phyloP scores from a whole-genome alignment of 2,113 vertebrate genomes.

The Oryzias curvinotus region DNA sequence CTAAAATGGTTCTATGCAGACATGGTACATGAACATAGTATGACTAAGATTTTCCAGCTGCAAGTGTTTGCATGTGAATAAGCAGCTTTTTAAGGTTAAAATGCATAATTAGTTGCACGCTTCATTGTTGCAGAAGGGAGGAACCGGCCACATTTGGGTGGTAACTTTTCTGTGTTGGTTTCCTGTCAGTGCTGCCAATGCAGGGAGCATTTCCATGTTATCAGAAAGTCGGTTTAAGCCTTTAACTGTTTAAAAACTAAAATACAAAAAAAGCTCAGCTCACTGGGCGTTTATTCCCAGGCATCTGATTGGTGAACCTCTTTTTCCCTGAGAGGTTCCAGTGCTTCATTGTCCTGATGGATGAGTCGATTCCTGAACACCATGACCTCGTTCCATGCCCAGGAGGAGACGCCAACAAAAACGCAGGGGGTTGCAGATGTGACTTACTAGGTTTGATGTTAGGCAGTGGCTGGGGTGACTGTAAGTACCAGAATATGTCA shows the following conservation, averaged over 20 bases:
- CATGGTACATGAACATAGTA: too few species aligned
- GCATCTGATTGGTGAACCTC: constrained; percentile 42
- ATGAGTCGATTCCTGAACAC: constrained; percentile 70
- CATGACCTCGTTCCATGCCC: constrained; percentile 65
- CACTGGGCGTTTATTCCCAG: constrained; percentile 50
- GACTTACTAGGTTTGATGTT: constrained; percentile 3
- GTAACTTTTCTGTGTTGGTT: constrained; percentile 46
- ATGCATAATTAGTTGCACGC: constrained; percentile 3
- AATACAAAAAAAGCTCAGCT: constrained; percentile 6
- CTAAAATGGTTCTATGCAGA: too few species aligned
- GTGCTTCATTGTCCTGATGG: constrained; percentile 62
- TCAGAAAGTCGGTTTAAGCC: constrained; percentile 33
- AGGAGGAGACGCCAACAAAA: constrained; percentile 5
- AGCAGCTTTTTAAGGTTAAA: neutral
- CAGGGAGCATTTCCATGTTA: constrained; percentile 54
- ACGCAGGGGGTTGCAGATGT: constrained; percentile 22
- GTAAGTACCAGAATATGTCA: neutral
- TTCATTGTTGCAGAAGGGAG: constrained; percentile 29
- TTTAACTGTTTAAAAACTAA: constrained; percentile 44
- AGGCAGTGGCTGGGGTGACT: constrained; percentile 1
- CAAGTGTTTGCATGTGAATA: too few species aligned
- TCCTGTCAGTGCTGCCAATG: constrained; percentile 29
- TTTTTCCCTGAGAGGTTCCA: constrained; percentile 49
- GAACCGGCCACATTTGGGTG: constrained; percentile 33
- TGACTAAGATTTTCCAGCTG: too few species aligned